A percentile compares a stretch with the other conserved stretches of the same genome.
These are phyloP conservation scores for Protodeltote pygarga DNA, from an alignment of 2,888 invertebrate species.

Conservation along the genomic window DNA sequence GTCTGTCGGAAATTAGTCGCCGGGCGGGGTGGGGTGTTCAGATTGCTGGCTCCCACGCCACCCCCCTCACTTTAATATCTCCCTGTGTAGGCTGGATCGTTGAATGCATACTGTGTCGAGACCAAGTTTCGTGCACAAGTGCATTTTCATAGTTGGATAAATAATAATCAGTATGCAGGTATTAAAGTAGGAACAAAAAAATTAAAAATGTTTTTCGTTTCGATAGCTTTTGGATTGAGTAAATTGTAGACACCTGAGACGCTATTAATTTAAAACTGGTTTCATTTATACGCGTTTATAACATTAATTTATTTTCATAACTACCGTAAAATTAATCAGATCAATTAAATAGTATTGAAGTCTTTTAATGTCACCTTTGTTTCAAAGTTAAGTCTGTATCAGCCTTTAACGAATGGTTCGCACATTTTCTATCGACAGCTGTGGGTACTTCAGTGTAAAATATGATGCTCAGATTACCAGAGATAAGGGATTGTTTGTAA, in stretches of 20 bases:
- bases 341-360: not conserved
- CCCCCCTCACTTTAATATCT: conserved; percentile 62
- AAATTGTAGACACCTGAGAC: conserved; percentile 11
- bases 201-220: conserved; percentile 15
- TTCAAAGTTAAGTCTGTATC: not conserved
- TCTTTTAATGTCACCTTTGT: not conserved
- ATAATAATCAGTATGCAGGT: conserved; percentile 59
- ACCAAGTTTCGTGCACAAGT: conserved; percentile 72
- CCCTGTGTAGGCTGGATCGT: conserved; percentile 66
- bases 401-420: not conserved
- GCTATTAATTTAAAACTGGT: too few species aligned
- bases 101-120: conserved; percentile 61
- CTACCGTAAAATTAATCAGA: too few species aligned
- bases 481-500: conserved; percentile 27
- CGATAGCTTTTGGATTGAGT: conserved; percentile 1
- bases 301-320: too few species aligned
- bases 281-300: too few species aligned
- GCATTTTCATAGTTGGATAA: conserved; percentile 70
- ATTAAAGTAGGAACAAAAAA: conserved; percentile 30
- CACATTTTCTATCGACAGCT: conserved; percentile 7
- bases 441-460: conserved; percentile 10
- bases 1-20: conserved; percentile 84
- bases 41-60: conserved; percentile 59
- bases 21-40: conserved; percentile 65
- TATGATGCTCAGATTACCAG: conserved; percentile 25